Evolutionary conservation across 2,797 vertebrate species (phyloP), one percentile per base, ranked within the genome.

Genomic region (Setipinna tenuifilis): DNA sequence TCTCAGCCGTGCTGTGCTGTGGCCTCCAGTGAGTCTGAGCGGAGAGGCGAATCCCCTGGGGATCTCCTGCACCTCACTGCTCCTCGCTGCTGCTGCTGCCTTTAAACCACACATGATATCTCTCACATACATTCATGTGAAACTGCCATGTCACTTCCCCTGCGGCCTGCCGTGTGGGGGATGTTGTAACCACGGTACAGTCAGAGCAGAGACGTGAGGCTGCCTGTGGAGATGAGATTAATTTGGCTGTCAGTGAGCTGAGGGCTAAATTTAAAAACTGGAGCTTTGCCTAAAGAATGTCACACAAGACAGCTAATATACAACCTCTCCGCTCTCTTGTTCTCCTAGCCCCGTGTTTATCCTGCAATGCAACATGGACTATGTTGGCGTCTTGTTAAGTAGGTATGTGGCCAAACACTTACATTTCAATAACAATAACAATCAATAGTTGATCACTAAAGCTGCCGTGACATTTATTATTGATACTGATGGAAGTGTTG

Each of bases 291-390:
- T 78, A 0, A 78, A 78, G 10, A 41, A 78, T 78, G 35, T 21
- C 71, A 78, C 31, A 78, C 19, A 23, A 65, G 21, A 65, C 21
- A 3, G 41, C 31, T 44, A 78, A 41, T 16, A 41, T 17, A 41
- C 44, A 16, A 44, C 35, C 44, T 78, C 16, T 61, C 19, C 16
- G 7, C 71, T 44, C 31, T 44, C 19, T 14, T 48, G 4, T 82
- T 31, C 80, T 95, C 96, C 82, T 93, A 99, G 98, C 86, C 97
- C 98, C 75, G 93, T 94, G 0, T 99, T 97, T 90, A 90, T 99
- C 90, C 95, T 99, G 78, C 96, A 96, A 75, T 94, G 95, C 90
- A 99, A 98, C 90, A 96, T 99, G 97, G 93, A 91, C 0, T 96
- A 97, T 83, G 91, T 98, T 89, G 92, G 93, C 90, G 90, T 96